Evolutionary conservation across 2,113 vertebrate species (phyloP), one percentile per base, ranked within the genome.

Genomic region (Anolis carolinensis): DNA sequence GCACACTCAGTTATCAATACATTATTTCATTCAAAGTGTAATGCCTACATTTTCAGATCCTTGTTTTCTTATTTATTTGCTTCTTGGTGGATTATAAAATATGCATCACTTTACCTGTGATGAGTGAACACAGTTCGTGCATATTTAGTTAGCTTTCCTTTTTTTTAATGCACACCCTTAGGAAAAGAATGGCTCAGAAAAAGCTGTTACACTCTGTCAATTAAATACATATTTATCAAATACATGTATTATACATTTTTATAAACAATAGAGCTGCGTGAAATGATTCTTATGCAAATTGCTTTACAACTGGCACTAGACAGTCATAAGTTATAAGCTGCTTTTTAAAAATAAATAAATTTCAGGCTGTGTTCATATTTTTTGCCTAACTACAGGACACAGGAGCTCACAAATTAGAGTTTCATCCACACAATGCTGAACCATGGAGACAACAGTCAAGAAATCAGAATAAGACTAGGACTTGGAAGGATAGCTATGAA

Each of bases 31-130:
- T 81, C 16, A 65, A 81, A 85, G 55, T 39, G 63, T 0, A 1
- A 86, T 7, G 48, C 75, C 83, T 32, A 25, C 13, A 68, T 30
- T 3, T 70, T 63, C 63, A 67, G 44, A 50, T 6, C 30, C 44
- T 87, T 91, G 85, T 10, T 82, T 68, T 18, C 71, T 6, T 82
- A 84, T 86, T 84, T 82, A 39, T 50, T 91, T 81, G 6, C 88
- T 89, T 72, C 18, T 9, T 82, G 13, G 2, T 20, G 48, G 27
- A n/a, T 59, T 76, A 76, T 77, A 73, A 90, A 90, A 91, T 84
- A 36, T 75, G 4, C 1, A 25, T 86, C 16, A n/a, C 71, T 68
- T 86, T 32, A 84, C 0, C 72, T 88, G 4, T 5, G 83, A 83
- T 27, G 3, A 44, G 13, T 72, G 32, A 80, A 82, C 50, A 79